phyloP scores from a whole-genome alignment of 2,797 vertebrate species.

The Ptychobarbus kaznakovi region DNA sequence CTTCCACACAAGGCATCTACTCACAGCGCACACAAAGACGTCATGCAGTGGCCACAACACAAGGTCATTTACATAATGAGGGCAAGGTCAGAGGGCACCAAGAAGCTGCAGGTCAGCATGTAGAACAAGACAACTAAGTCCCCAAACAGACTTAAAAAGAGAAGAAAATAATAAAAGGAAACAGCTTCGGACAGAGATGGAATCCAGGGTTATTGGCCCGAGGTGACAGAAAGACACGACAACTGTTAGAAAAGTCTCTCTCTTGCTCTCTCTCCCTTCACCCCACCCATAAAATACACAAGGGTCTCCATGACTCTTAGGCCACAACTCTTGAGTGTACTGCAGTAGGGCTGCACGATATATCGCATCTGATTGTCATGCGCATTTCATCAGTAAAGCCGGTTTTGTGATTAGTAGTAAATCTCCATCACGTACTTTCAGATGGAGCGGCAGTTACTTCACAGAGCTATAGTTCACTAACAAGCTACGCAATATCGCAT shows the following conservation, averaged over 20 bases:
- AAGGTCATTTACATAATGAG: conserved; percentile 55
- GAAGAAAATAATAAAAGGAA: conserved; percentile 24
- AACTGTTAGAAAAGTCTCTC: conserved; percentile 19
- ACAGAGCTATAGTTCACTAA: too few species aligned
- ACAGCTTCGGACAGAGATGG: conserved; percentile 31
- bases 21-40: conserved; percentile 51
- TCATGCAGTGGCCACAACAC: conserved; percentile 44
- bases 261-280: conserved; percentile 41
- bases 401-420: too few species aligned
- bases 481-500: too few species aligned
- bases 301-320: not conserved
- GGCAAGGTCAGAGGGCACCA: conserved; percentile 52
- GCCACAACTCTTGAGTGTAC: conserved; percentile 7
- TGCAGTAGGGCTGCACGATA: too few species aligned
- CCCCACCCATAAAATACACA: conserved; percentile 12
- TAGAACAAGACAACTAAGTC: conserved; percentile 54
- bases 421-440: too few species aligned
- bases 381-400: too few species aligned
- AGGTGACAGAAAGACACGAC: conserved; percentile 26
- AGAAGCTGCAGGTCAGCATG: conserved; percentile 51
- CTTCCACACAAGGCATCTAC: conserved; percentile 60
- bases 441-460: too few species aligned
- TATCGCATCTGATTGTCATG: too few species aligned
- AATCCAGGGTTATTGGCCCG: conserved; percentile 36
- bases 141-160: conserved; percentile 26